A percentile compares a stretch with the other conserved stretches of the same genome.
These are phyloP conservation scores for Stomatorhinus ivindoensis DNA, from an alignment of 2,113 vertebrate species.

Conservation along the genomic window DNA sequence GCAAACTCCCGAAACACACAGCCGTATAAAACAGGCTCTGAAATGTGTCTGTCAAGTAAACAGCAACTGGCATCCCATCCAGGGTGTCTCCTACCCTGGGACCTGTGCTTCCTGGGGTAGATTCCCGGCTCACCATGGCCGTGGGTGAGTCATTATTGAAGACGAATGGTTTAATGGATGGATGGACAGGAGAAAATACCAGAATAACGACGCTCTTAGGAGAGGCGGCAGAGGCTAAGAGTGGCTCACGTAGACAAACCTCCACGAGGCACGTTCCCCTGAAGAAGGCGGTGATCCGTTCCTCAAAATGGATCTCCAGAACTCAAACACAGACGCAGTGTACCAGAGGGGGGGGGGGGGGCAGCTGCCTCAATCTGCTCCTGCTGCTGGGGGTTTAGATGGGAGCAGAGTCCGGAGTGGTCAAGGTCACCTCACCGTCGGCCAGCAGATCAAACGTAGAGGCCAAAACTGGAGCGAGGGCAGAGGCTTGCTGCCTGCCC, in stretches of 20 bases:
- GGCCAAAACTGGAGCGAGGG: background rate
- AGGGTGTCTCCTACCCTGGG: background rate
- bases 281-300: background rate
- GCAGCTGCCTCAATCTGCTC: background rate
- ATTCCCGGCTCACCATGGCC: background rate
- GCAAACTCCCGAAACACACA: background rate
- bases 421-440: background rate
- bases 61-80: background rate
- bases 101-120: background rate
- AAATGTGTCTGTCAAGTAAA: background rate
- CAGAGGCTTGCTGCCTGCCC: background rate
- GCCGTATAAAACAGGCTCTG: background rate
- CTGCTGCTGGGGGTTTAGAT: background rate
- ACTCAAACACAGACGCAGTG: background rate
- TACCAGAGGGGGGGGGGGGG: background rate
- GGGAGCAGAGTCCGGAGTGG: background rate
- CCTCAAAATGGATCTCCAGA: background rate
- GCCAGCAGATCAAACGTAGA: background rate
- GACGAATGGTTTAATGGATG: background rate
- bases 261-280: background rate
- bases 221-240: background rate
- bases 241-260: background rate
- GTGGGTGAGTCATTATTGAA: background rate
- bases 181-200: background rate
- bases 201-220: background rate